A percentile compares a stretch with the other conserved stretches of the same genome.
phyloP scores from a whole-genome alignment of 2,113 vertebrate genomes.

The Tetrao urogallus region DNA sequence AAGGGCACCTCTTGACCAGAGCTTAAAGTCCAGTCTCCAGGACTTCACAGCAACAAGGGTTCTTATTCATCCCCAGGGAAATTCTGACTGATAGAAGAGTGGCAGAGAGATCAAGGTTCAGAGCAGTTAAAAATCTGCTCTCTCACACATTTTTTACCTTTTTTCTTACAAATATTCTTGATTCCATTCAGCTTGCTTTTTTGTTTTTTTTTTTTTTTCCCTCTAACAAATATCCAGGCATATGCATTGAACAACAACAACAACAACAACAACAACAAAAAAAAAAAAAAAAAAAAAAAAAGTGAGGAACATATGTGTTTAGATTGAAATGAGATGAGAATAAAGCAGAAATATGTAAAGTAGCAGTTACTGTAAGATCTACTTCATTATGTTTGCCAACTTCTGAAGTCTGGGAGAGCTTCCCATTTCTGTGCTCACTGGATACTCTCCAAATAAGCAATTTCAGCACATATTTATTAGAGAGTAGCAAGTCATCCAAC shows the following conservation, averaged over 20 bases:
- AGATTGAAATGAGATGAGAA: slow-evolving; percentile 53
- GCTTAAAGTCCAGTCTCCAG: not conserved
- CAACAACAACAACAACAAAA: too few species aligned
- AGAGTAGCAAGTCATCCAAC: slow-evolving; percentile 48
- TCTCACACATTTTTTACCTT: not conserved
- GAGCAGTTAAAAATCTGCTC: not conserved
- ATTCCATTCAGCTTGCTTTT: slow-evolving; percentile 30
- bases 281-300: too few species aligned
- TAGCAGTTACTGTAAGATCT: slow-evolving; percentile 41
- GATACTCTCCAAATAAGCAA: slow-evolving; percentile 56
- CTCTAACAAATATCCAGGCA: slow-evolving; percentile 55
- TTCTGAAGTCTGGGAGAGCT: slow-evolving; percentile 54
- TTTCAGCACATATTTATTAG: slow-evolving; percentile 5
- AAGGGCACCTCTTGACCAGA: fast-evolving
- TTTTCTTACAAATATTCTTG: slow-evolving; percentile 37
- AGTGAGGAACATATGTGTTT: slow-evolving; percentile 70
- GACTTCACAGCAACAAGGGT: not conserved
- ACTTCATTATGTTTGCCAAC: slow-evolving; percentile 45
- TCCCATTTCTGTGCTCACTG: slow-evolving; percentile 54
- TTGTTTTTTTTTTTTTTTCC: slow-evolving; percentile 48
- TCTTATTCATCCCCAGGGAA: not conserved
- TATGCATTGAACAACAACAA: slow-evolving; percentile 4
- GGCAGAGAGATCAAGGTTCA: not conserved
- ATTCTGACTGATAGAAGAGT: not conserved
- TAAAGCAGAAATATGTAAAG: slow-evolving; percentile 50